Conservation (phyloP, 2,797 vertebrate genomes). For the Crenichthys baileyi region DNA sequence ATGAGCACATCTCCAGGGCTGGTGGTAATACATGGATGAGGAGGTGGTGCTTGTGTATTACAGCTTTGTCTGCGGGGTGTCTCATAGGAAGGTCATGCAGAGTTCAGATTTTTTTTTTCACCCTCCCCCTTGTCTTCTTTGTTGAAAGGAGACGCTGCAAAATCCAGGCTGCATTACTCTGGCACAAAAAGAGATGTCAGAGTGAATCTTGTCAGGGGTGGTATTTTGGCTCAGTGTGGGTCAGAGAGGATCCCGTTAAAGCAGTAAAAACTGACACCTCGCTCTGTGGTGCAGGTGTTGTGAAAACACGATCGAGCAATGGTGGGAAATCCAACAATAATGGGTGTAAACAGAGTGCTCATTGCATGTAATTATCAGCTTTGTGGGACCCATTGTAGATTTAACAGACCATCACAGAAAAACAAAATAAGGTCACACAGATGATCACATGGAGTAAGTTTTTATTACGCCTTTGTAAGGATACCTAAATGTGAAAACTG, state of each 20-base stretch:
- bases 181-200: constrained; percentile 77
- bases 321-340: constrained; percentile 38
- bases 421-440: constrained; percentile 11
- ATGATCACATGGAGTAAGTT: constrained; percentile 47
- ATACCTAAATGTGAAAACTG: constrained; percentile 42
- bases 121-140: constrained; percentile 54
- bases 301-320: constrained; percentile 19
- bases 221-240: constrained; percentile 54
- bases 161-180: constrained; percentile 69
- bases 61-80: constrained; percentile 64
- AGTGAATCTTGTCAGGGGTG: constrained; percentile 69
- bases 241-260: constrained; percentile 39
- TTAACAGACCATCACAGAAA: not conserved
- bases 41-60: constrained; percentile 34
- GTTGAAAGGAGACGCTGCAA: constrained; percentile 68
- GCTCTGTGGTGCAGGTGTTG: constrained; percentile 8
- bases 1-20: constrained; percentile 23
- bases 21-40: constrained; percentile 17
- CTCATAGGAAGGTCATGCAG: constrained; percentile 66
- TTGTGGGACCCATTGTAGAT: not conserved
- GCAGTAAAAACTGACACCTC: constrained; percentile 36
- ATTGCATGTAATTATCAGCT: constrained; percentile 19
- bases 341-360: constrained; percentile 25
- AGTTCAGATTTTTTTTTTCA: constrained; percentile 68
- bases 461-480: constrained; percentile 68